Base-by-base conservation (phyloP, 1,140 invertebrate genomes). In the Ceratosolen fusciceps region DNA sequence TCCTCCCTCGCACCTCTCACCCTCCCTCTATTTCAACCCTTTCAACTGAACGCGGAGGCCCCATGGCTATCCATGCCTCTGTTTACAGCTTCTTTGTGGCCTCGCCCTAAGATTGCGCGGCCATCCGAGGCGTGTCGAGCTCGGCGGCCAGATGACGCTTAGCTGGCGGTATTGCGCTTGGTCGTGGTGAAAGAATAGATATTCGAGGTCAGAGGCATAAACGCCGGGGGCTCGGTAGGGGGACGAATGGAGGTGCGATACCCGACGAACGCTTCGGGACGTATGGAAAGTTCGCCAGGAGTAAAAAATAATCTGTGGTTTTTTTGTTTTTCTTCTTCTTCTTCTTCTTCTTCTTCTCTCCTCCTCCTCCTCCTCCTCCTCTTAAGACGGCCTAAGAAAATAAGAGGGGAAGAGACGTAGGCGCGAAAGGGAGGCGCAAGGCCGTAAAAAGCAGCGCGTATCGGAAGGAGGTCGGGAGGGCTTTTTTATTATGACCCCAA, bases 401-500 rank as follows among this genome's bases (percentile, higher is more conserved):
- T 7, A 12, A 49, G 43, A 70, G 16, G 49, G 24, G 9, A 47
- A 29, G 21, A 29, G 12, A 70, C 1, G 12, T n/a, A 34, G 9
- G 21, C 14, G 60, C 9, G 31, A 49, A n/a, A 67, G 31, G n/a
- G 26, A 34, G 1, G 31, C 58, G 73, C 52, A 43, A 24, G 3
- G 52, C 26, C 14, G 62, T 52, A 68, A 68, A 67, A 68, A 68
- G 68, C 54, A 39, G 37, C 26, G 60, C 37, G 14, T 31, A 60
- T 52, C 26, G 58, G 60, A 49, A 43, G 49, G 39, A 74, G 73
- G 31, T 37, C 16, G 24, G 58, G 24, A 43, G 21, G 16, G 14
- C 29, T 49, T 47, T 67, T 76, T 76, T 76, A 76, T 75, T 65
- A 54, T 62, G 31, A 47, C n/a, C 29, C 12, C 39, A 21, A 49